Percentiles rank a stretch among this genome's conserved stretches.
Conservation (phyloP, 2,113 vertebrate species). For the Collichthys lucidus region DNA sequence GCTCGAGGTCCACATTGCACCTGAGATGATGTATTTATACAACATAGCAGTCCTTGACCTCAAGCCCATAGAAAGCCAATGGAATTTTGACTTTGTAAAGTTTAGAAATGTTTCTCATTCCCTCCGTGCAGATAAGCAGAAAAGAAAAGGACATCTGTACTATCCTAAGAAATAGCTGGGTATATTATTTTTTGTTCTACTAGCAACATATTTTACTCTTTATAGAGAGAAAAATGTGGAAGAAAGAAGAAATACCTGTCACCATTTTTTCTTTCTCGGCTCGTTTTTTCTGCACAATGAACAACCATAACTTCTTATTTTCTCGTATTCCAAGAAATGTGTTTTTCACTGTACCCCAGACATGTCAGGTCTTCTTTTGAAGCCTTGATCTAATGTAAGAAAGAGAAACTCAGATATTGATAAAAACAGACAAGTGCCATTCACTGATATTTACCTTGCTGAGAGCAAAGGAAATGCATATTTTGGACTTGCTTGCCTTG, state of each 20-base stretch:
- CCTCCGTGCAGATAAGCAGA: background rate
- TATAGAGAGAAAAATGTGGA: background rate
- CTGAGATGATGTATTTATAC: background rate
- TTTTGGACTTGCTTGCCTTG: background rate
- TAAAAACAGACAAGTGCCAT: background rate
- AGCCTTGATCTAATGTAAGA: constrained; percentile 1
- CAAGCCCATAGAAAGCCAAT: too few species aligned
- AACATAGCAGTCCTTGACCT: background rate
- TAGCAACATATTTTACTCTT: background rate
- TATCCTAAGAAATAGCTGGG: background rate
- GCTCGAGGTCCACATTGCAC: background rate
- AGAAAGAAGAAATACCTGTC: background rate
- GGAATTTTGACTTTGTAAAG: background rate
- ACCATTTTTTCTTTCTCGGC: background rate
- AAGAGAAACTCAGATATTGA: background rate
- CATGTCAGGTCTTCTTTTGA: background rate
- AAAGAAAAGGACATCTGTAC: background rate
- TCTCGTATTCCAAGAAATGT: background rate
- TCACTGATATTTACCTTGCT: background rate
- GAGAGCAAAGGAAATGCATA: background rate
- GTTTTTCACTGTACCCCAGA: background rate
- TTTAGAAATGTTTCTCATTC: background rate
- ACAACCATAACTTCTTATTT: background rate
- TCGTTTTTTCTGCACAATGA: background rate
- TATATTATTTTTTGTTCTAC: background rate